phyloP scores from a whole-genome alignment of 2,113 vertebrate species.

The Tylochromis polylepis region DNA sequence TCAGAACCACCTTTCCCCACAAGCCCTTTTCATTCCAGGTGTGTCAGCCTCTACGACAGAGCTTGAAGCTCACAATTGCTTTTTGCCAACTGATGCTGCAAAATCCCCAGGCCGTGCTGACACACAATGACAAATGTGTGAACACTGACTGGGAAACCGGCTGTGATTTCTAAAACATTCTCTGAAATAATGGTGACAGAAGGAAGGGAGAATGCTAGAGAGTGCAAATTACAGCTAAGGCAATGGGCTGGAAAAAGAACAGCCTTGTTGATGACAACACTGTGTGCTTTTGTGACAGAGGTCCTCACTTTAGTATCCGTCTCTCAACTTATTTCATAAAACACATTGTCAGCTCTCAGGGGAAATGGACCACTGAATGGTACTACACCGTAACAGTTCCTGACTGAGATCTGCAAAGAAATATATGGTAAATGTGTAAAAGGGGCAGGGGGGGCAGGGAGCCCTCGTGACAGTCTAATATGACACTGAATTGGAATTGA shows the following conservation, averaged over 20 bases:
- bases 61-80: slow-evolving; percentile 36
- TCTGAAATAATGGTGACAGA: slow-evolving; percentile 46
- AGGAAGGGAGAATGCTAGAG: not conserved
- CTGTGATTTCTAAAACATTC: slow-evolving; percentile 49
- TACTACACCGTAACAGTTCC: slow-evolving; percentile 12
- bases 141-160: slow-evolving; percentile 36
- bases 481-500: slow-evolving; percentile 2
- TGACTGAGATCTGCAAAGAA: not conserved
- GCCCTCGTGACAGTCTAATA: not conserved
- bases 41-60: not conserved
- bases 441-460: not conserved
- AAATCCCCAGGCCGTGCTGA: slow-evolving; percentile 36
- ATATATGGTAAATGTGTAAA: slow-evolving; percentile 7
- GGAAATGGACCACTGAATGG: slow-evolving; percentile 33
- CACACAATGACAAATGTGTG: slow-evolving; percentile 52
- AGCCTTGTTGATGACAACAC: slow-evolving; percentile 53
- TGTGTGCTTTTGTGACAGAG: slow-evolving; percentile 35
- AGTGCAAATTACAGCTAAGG: slow-evolving; percentile 55
- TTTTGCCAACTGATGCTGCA: slow-evolving; percentile 54
- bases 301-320: slow-evolving; percentile 39
- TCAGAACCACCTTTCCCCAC: slow-evolving; percentile 11
- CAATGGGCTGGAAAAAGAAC: slow-evolving; percentile 49
- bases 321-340: slow-evolving; percentile 46
- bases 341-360: slow-evolving; percentile 14
- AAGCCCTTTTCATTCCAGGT: slow-evolving; percentile 36